phyloP scores from a whole-genome alignment of 1,140 invertebrate species.

The Pseudomyrmex flavicornis region DNA sequence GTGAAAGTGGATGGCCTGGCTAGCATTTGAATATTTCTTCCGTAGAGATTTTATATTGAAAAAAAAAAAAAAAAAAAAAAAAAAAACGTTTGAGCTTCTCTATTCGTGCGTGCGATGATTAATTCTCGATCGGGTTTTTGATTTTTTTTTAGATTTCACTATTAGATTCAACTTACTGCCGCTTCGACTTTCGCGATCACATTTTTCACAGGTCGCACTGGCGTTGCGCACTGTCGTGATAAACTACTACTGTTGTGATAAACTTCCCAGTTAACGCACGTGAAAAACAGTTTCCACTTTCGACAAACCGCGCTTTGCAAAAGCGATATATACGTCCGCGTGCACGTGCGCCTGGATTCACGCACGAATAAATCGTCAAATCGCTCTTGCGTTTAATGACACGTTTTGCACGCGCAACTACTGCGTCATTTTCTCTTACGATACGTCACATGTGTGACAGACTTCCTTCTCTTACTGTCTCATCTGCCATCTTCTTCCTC shows the following conservation, averaged over 20 bases:
- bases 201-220: slow-evolving; percentile 8
- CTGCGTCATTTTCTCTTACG: slow-evolving; percentile 33
- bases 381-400: slow-evolving; percentile 40
- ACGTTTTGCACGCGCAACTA: slow-evolving; percentile 21
- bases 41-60: neutral
- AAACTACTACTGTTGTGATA: neutral
- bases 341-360: slow-evolving; percentile 54
- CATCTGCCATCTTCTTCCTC: too few relatives aligned
- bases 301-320: slow-evolving; percentile 12
- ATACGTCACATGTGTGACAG: slow-evolving; percentile 18
- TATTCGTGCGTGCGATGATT: neutral
- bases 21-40: neutral
- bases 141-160: neutral
- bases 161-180: neutral
- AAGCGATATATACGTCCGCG: neutral
- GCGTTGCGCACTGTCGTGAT: too few relatives aligned
- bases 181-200: slow-evolving; percentile 1
- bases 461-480: neutral
- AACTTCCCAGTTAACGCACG: slow-evolving; percentile 20
- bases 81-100: too few relatives aligned
- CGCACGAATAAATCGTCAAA: slow-evolving; percentile 54
- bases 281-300: slow-evolving; percentile 54
- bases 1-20: neutral
- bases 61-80: neutral
- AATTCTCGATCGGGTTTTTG: neutral